Evolutionary conservation across 2,797 vertebrate species (phyloP), one percentile per base, ranked within the genome.

Genomic region (Myoxocephalus aenaeus): DNA sequence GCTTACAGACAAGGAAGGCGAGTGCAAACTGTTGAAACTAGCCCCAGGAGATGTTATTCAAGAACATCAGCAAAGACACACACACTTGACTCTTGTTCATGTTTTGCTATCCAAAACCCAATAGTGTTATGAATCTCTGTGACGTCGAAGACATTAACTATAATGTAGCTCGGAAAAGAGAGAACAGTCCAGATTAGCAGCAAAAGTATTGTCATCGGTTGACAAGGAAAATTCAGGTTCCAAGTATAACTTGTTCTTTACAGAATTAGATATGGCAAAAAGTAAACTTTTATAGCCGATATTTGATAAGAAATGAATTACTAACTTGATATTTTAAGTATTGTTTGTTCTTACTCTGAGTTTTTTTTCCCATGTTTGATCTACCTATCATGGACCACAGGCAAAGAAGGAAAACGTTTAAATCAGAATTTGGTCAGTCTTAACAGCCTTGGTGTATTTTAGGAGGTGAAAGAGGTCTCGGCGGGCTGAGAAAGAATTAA

Each of bases 51-150:
- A 77, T 77, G 81, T 84, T 85, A 83, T 87, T 90, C 76, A 86
- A 91, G 80, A 91, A 79, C 79, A 86, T 91, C 87, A 92, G 83
- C 82, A 84, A 81, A 90, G 80, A 85, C 76, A 86, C 83, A 89
- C 84, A 87, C 88, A 89, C 90, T 92, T 87, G 79, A 90, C 87
- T 93, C 79, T 87, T 88, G 87, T 84, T 87, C 85, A 42, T 87
- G 84, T 92, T 92, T 88, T 87, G 83, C 56, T 88, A 72, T 89
- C 87, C 77, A 87, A 88, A 87, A 75, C 81, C 86, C 82, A 75
- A 61, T 42, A 89, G 86, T 82, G 80, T 87, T 83, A 88, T 88
- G 84, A 89, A 89, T 90, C 81, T 82, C 73, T 59, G 57, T 63
- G 65, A 82, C 51, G 18, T 90, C 82, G 71, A 76, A 90, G 83